These are phyloP conservation scores for Phoxinus dragarum DNA, from an alignment of 2,797 vertebrate genomes.

Conservation along the genomic window DNA sequence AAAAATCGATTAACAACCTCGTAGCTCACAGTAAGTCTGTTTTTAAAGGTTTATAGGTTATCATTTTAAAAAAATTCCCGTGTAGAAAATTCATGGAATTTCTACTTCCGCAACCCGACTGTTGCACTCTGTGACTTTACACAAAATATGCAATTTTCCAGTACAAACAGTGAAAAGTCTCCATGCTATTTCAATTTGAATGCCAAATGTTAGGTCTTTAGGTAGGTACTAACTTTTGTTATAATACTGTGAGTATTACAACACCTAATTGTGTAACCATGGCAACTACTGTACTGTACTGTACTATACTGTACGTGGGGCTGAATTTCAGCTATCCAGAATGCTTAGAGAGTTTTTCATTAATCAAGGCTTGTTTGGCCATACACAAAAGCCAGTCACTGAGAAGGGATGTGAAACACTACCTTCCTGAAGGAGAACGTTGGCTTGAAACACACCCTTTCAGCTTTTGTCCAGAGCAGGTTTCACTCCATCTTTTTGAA, in stretches of 20 bases:
- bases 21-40: background rate
- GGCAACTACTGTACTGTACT: background rate
- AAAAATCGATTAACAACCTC: background rate
- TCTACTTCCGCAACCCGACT: background rate
- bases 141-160: background rate
- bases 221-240: background rate
- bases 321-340: constrained; percentile 38
- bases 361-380: constrained; percentile 35
- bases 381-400: constrained; percentile 48
- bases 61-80: background rate
- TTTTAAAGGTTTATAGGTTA: background rate
- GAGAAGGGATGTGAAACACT: constrained; percentile 53
- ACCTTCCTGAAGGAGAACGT: constrained; percentile 48
- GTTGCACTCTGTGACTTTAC: background rate
- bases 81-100: background rate
- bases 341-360: constrained; percentile 34
- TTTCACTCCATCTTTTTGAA: constrained; percentile 39
- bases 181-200: background rate
- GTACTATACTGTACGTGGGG: background rate
- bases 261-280: constrained; percentile 14
- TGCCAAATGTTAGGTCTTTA: background rate
- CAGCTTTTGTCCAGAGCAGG: constrained; percentile 36
- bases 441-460: constrained; percentile 9
- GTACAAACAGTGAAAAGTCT: background rate
- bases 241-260: background rate